These are phyloP conservation scores for Watsonalla binaria DNA, from an alignment of 2,888 invertebrate genomes.

Conservation along the genomic window DNA sequence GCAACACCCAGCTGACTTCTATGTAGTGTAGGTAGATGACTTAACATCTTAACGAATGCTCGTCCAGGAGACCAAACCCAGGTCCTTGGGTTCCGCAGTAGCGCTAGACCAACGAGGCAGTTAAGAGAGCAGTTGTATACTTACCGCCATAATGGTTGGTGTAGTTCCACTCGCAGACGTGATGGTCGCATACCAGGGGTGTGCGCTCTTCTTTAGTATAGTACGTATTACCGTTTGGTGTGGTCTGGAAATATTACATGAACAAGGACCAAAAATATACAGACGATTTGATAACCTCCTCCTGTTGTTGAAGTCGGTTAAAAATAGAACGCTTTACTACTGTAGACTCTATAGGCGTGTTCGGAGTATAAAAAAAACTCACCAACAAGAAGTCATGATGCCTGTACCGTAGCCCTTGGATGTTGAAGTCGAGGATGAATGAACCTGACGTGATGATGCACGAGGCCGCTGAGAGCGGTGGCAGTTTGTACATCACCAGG, in stretches of 20 bases:
- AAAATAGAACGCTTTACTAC: too few species aligned
- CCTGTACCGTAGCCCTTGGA: constrained; percentile 64
- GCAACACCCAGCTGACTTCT: too few species aligned
- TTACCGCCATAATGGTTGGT: constrained; percentile 69
- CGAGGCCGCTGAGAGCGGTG: constrained; percentile 61
- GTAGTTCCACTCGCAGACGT: constrained; percentile 71
- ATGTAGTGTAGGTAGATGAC: too few species aligned
- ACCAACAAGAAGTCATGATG: constrained; percentile 66
- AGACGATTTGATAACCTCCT: too few species aligned
- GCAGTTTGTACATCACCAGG: constrained; percentile 66
- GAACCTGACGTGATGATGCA: constrained; percentile 68
- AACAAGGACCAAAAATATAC: too few species aligned
- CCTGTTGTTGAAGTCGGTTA: too few species aligned
- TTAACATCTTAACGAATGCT: too few species aligned
- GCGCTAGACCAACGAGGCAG: too few species aligned
- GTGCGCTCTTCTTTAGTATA: constrained; percentile 59
- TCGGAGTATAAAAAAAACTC: too few species aligned
- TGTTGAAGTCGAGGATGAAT: constrained; percentile 71
- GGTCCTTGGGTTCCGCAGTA: too few species aligned
- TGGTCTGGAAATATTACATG: constrained; percentile 38
- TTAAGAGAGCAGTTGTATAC: constrained; percentile 1
- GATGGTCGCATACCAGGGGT: constrained; percentile 61
- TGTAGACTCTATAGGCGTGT: too few species aligned
- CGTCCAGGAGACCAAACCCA: too few species aligned
- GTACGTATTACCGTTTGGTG: constrained; percentile 61